phyloP scores from a whole-genome alignment of 2,888 invertebrate genomes.

The Homarus gammarus region DNA sequence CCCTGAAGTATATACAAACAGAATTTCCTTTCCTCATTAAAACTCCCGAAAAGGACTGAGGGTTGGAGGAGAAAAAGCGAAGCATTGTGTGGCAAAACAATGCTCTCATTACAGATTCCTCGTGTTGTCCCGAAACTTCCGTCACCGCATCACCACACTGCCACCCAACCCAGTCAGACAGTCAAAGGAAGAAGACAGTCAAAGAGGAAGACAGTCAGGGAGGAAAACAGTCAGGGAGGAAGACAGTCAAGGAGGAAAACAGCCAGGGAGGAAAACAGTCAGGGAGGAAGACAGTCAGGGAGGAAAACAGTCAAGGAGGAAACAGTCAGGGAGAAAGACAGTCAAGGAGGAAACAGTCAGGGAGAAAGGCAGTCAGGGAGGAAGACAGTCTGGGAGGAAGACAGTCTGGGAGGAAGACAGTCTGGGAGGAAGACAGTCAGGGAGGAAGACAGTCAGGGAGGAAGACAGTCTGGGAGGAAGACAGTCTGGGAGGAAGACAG shows the following conservation, averaged over 20 bases:
- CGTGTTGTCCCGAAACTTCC: slow-evolving; percentile 44
- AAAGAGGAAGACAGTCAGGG: too few relatives aligned
- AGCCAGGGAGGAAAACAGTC: background rate
- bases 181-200: too few relatives aligned
- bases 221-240: too few relatives aligned
- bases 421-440: background rate
- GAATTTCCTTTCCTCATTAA: background rate
- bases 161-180: background rate
- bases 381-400: background rate
- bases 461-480: background rate
- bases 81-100: slow-evolving; percentile 57
- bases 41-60: background rate
- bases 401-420: background rate
- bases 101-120: slow-evolving; percentile 47
- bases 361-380: background rate
- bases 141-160: slow-evolving; percentile 18
- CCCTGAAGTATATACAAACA: background rate
- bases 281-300: background rate
- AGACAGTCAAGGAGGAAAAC: too few relatives aligned
- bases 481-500: background rate
- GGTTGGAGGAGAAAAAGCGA: slow-evolving; percentile 12
- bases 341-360: background rate
- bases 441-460: background rate
- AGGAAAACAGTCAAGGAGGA: background rate
- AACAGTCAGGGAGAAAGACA: background rate